Percentiles rank a stretch among this genome's conserved stretches.
phyloP scores from a whole-genome alignment of 2,113 vertebrate species.

The Hemibagrus wyckioides region DNA sequence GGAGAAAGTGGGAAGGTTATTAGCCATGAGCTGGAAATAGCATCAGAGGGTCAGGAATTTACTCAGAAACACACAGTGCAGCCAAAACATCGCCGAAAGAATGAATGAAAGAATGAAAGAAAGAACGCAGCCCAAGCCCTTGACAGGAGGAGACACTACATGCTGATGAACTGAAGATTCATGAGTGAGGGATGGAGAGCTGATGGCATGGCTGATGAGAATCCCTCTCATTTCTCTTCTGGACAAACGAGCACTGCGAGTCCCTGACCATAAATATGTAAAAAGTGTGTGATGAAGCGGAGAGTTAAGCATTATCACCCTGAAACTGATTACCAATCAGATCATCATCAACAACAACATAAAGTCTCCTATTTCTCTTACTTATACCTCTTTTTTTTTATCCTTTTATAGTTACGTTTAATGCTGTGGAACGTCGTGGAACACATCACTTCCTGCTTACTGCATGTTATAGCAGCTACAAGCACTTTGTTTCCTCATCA shows the following conservation, averaged over 20 bases:
- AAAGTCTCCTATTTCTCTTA: neutral
- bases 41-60: neutral
- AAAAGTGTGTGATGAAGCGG: neutral
- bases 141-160: neutral
- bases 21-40: neutral
- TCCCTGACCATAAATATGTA: neutral
- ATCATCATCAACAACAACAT: neutral
- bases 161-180: neutral
- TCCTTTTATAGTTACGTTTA: neutral
- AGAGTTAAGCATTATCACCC: neutral
- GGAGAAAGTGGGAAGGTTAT: constrained; percentile 8
- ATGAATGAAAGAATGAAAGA: too few relatives aligned
- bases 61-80: neutral
- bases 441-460: neutral
- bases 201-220: neutral
- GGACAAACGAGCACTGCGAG: neutral
- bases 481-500: neutral
- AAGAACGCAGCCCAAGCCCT: too few relatives aligned
- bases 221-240: neutral
- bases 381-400: neutral
- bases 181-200: neutral
- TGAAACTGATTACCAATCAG: neutral
- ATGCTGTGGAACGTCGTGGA: neutral
- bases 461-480: neutral
- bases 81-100: neutral